Conservation (phyloP, 1,140 invertebrate genomes). For the Cydia strobilella region DNA sequence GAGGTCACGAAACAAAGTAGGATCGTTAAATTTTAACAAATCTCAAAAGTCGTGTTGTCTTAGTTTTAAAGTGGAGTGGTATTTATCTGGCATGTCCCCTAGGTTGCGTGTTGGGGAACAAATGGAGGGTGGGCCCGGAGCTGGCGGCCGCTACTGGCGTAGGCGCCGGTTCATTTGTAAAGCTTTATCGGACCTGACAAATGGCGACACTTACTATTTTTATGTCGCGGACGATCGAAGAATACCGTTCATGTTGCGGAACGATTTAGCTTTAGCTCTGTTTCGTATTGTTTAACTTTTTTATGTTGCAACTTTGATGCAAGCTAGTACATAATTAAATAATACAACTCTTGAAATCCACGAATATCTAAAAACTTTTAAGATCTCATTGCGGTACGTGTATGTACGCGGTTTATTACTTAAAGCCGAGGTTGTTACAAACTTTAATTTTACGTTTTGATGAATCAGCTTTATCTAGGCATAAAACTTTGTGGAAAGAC, state of each 20-base stretch:
- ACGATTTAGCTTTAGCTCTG: conserved; percentile 44
- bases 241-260: conserved; percentile 44
- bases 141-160: conserved; percentile 49
- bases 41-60: conserved; percentile 47
- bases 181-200: conserved; percentile 70
- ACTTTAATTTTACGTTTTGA: conserved; percentile 68
- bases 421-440: conserved; percentile 41
- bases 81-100: conserved; percentile 60
- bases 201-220: conserved; percentile 68
- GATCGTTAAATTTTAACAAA: conserved; percentile 39
- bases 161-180: conserved; percentile 68
- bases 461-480: conserved; percentile 68
- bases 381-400: background rate
- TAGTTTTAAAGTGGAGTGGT: conserved; percentile 45
- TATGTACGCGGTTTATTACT: conserved; percentile 27
- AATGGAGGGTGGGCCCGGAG: conserved; percentile 56
- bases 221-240: conserved; percentile 58
- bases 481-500: conserved; percentile 71
- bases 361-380: background rate
- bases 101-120: conserved; percentile 61
- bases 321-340: background rate
- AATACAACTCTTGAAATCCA: background rate
- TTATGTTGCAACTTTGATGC: conserved; percentile 30
- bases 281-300: conserved; percentile 38
- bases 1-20: conserved; percentile 31